Percentiles rank a stretch among this genome's conserved stretches.
Evolutionary conservation across 1,140 invertebrate genomes (phyloP).

Genomic region (Eufriesea mexicana): DNA sequence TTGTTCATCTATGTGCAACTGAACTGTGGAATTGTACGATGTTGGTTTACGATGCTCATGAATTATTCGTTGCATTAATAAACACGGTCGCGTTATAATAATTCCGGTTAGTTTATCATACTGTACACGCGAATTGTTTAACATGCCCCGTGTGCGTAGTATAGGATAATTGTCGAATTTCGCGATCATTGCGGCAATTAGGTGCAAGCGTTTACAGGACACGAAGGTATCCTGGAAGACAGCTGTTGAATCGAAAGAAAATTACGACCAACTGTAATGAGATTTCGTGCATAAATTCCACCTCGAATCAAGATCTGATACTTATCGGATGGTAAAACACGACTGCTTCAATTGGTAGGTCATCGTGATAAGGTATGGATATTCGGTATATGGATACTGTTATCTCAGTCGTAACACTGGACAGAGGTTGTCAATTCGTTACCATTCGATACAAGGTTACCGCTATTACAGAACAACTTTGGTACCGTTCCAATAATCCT

Average conservation of each 20-base stretch:
- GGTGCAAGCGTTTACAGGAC: too few relatives aligned
- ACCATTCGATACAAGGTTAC: too few relatives aligned
- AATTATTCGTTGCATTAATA: slow-evolving; percentile 3
- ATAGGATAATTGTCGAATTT: neutral
- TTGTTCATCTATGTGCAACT: neutral
- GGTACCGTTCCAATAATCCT: neutral
- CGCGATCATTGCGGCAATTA: too few relatives aligned
- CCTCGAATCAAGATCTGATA: neutral
- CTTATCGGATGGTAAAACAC: neutral
- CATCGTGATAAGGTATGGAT: too few relatives aligned
- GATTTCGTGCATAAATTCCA: neutral
- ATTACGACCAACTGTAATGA: neutral
- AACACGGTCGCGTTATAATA: too few relatives aligned
- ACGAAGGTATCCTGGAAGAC: too few relatives aligned
- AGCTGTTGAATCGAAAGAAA: neutral
- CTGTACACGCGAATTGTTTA: neutral
- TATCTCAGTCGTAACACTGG: neutral
- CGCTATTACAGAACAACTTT: neutral
- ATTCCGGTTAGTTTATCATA: neutral
- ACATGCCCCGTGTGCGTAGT: too few relatives aligned
- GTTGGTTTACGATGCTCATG: neutral
- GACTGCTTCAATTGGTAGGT: neutral
- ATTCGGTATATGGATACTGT: neutral
- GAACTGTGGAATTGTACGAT: neutral
- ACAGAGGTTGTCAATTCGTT: neutral